Evolutionary conservation across 2,797 vertebrate genomes (phyloP).

Genomic region (Acrossocheilus fasciatus): DNA sequence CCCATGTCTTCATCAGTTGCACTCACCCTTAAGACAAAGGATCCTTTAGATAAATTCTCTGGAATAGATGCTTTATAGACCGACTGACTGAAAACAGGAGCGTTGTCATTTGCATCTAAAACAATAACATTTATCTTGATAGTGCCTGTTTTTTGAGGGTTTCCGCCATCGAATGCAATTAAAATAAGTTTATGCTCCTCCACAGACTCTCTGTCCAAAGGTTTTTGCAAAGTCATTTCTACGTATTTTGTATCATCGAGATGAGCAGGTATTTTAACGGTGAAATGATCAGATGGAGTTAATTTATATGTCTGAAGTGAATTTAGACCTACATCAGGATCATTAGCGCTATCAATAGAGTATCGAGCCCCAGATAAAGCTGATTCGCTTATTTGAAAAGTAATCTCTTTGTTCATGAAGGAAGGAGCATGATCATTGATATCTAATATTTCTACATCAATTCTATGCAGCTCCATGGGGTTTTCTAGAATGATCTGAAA

Average conservation of each 20-base stretch:
- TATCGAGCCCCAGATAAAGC: constrained; percentile 36
- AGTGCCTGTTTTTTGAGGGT: constrained; percentile 44
- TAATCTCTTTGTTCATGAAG: constrained; percentile 67
- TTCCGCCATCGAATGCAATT: constrained; percentile 58
- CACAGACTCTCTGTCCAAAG: constrained; percentile 52
- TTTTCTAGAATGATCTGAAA: constrained; percentile 76
- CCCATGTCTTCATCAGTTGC: too few species aligned
- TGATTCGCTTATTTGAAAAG: constrained; percentile 64
- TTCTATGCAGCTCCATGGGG: constrained; percentile 74
- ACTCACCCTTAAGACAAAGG: too few species aligned
- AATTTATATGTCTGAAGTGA: constrained; percentile 56
- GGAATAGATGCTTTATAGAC: constrained; percentile 54
- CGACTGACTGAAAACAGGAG: constrained; percentile 68
- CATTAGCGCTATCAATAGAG: constrained; percentile 48
- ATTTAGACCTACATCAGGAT: constrained; percentile 57
- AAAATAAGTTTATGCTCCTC: constrained; percentile 51
- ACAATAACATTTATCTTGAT: constrained; percentile 66
- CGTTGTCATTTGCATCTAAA: constrained; percentile 74
- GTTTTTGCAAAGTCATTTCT: constrained; percentile 55
- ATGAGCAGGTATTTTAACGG: too few species aligned
- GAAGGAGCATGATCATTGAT: constrained; percentile 74
- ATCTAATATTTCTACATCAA: constrained; percentile 73
- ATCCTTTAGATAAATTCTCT: too few species aligned
- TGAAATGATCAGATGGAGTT: background rate
- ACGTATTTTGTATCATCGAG: constrained; percentile 29